Conservation (phyloP, 1,140 invertebrate genomes). For the Pantala flavescens region DNA sequence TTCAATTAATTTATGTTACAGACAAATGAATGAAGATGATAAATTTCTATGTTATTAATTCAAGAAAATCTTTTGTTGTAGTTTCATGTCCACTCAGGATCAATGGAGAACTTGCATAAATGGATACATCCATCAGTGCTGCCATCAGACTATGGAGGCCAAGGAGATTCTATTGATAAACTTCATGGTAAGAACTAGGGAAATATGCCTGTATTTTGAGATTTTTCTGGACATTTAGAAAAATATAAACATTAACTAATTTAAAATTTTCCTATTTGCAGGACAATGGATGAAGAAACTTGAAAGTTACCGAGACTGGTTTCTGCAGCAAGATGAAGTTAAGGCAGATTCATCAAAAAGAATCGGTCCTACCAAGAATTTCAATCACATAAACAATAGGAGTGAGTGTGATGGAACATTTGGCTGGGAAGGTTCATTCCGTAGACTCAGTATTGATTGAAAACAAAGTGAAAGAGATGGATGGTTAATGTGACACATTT, state of each 20-base stretch:
- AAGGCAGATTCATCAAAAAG: constrained; percentile 33
- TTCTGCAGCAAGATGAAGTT: constrained; percentile 32
- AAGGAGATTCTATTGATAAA: neutral
- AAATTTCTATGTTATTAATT: too few species aligned
- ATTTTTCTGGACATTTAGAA: too few species aligned
- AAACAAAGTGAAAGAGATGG: neutral
- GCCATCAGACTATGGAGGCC: neutral
- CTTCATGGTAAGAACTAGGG: neutral
- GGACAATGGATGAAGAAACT: constrained; percentile 34
- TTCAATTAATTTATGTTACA: too few species aligned
- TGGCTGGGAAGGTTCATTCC: constrained; percentile 34
- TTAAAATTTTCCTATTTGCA: constrained; percentile 26
- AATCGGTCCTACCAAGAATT: constrained; percentile 25
- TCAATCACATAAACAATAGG: constrained; percentile 21
- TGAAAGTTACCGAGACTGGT: constrained; percentile 35
- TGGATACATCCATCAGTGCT: neutral
- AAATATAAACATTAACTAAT: too few species aligned
- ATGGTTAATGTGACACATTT: too few species aligned
- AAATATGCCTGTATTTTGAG: too few species aligned
- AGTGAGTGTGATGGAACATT: constrained; percentile 29
- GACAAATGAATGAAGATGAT: too few species aligned
- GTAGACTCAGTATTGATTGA: constrained; percentile 37
- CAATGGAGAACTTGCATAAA: neutral
- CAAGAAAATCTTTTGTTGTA: neutral
- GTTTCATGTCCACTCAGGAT: neutral